Base-by-base conservation (phyloP, 2,113 vertebrate genomes). In the Paradoxurus hermaphroditus region DNA sequence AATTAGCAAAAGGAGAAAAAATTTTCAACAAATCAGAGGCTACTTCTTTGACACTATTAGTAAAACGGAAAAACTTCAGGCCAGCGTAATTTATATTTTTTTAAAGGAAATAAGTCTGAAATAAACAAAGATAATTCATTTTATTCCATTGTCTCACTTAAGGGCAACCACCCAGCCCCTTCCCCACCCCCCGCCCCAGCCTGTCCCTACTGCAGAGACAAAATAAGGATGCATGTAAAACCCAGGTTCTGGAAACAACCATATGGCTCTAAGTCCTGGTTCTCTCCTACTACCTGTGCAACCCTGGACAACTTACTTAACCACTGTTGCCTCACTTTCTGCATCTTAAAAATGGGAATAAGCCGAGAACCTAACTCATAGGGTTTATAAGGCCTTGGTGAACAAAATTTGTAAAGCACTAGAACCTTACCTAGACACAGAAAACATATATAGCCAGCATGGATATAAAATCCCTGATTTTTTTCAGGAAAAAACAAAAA, bases 141-240 rank as follows among this genome's bases (percentile, higher is more conserved):
- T 19, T 29, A 77, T 46, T 31, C 29, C 7, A 11, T 3, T 49
- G 39, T 3, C 46, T 67, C 34, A 27, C 36, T 49, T n/a, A 23
- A 23, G 56, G 27, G 86, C 16, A 11, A 29, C 3, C 1, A 16
- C 12, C 31, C 8, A 44, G 31, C 2, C 31, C 5, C 34, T 15
- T 14, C 11, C 15, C 21, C 41, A 6, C 1, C 19, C 21, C 14
- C 49, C 5, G 53, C 4, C 56, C 14, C 2, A 5, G 11, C 2
- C n/a, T 44, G 11, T 27, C 36, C 49, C 34, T 36, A 12, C 0
- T 4, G 3, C 4, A 70, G 15, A 84, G 41, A 31, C 41, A 78
- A 91, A 70, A 53, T 25, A 51, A 65, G 10, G 23, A 10, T 7
- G 19, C 6, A 63, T 11, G 39, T 39, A 31, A 65, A 59, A 2